Evolutionary conservation across 1,140 invertebrate genomes (phyloP).

Genomic region (Augochlora pura): DNA sequence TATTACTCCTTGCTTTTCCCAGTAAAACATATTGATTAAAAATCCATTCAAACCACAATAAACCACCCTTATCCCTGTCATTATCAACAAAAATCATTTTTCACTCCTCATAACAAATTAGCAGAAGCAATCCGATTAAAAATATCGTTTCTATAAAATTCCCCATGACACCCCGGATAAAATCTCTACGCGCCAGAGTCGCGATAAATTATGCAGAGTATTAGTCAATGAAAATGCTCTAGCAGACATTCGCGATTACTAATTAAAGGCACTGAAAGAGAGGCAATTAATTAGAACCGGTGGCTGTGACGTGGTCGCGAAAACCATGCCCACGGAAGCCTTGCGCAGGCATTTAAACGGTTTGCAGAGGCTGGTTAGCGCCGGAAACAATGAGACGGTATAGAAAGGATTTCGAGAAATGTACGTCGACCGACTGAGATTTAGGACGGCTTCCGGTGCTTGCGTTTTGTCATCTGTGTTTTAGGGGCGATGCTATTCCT

Average conservation of each 20-base stretch:
- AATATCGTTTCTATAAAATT: too few relatives aligned
- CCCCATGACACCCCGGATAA: too few relatives aligned
- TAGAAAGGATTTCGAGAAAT: constrained; percentile 44
- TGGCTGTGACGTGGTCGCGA: constrained; percentile 8
- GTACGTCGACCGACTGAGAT: constrained; percentile 36
- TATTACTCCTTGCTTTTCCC: too few relatives aligned
- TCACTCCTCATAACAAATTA: too few relatives aligned
- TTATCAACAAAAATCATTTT: too few relatives aligned
- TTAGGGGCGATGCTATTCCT: constrained; percentile 34
- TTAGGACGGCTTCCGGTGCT: constrained; percentile 22
- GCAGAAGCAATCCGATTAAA: too few relatives aligned
- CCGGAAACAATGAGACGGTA: constrained; percentile 52
- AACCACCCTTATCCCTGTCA: too few relatives aligned
- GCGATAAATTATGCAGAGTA: neutral
- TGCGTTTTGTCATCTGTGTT: constrained; percentile 46
- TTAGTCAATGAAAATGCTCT: neutral
- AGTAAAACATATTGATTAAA: too few relatives aligned
- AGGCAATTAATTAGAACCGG: neutral
- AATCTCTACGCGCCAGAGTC: too few relatives aligned
- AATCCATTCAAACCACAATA: too few relatives aligned
- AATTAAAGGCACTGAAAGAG: neutral
- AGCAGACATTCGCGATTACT: neutral
- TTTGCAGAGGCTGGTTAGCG: constrained; percentile 46
- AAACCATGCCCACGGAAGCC: constrained; percentile 42
- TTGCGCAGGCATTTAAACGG: constrained; percentile 47